A percentile compares a stretch with the other conserved stretches of the same genome.
These are phyloP conservation scores for Epizoanthus scotinus DNA, from an alignment of 92 coral and sea anemone species.

Conservation along the genomic window DNA sequence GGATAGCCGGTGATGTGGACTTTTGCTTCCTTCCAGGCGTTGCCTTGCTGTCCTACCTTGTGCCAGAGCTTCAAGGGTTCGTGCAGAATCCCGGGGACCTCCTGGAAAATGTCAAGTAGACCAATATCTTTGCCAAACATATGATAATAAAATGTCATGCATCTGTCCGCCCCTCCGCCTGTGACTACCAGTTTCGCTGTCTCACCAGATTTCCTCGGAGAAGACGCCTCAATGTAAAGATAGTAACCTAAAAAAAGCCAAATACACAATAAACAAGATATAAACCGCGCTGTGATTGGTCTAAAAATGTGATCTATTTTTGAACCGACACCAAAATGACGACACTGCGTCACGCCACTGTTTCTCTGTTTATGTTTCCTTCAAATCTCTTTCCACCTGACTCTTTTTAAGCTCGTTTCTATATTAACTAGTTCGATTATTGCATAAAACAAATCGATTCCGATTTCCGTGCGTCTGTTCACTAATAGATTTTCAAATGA, in stretches of 20 bases:
- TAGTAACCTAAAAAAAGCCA: neutral
- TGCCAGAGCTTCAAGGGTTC: neutral
- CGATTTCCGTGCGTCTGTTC: too few relatives aligned
- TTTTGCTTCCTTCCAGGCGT: neutral
- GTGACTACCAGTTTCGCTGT: neutral
- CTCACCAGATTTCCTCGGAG: neutral
- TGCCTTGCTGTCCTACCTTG: neutral
- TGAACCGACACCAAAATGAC: too few relatives aligned
- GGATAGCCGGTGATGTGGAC: neutral
- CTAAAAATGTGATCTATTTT: too few relatives aligned
- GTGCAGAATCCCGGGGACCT: neutral
- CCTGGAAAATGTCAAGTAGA: neutral
- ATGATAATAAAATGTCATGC: constrained; percentile 7
- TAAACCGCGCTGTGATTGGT: too few relatives aligned
- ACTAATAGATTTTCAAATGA: too few relatives aligned
- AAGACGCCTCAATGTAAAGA: constrained; percentile 1
- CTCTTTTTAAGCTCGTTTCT: too few relatives aligned
- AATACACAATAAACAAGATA: too few relatives aligned
- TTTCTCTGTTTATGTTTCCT: too few relatives aligned
- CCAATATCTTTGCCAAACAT: neutral
- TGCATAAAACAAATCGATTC: too few relatives aligned
- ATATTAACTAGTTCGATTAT: too few relatives aligned
- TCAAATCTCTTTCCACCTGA: too few relatives aligned
- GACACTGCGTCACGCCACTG: too few relatives aligned
- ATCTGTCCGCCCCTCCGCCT: neutral